phyloP scores from a whole-genome alignment of 1,140 invertebrate genomes.

The Euwallacea fornicatus region DNA sequence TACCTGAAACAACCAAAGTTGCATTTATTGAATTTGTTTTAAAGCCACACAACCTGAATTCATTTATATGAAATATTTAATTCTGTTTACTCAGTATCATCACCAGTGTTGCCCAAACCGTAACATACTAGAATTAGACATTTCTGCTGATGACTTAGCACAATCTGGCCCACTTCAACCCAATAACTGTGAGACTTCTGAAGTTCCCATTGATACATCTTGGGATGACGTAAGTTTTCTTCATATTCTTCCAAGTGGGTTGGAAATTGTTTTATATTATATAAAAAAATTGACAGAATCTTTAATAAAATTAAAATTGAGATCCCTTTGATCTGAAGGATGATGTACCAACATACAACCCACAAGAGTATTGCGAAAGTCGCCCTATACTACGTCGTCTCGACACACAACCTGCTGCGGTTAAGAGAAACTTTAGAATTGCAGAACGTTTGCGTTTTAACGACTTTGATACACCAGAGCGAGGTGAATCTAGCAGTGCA shows the following conservation, averaged over 20 bases:
- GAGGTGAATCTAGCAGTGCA: too few species aligned
- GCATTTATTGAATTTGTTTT: too few species aligned
- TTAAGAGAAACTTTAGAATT: slow-evolving; percentile 11
- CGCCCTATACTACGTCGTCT: slow-evolving; percentile 23
- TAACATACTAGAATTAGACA: slow-evolving; percentile 14
- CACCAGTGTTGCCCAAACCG: slow-evolving; percentile 16
- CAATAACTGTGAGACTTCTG: neutral
- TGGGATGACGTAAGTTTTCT: slow-evolving; percentile 29
- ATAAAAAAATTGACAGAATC: neutral
- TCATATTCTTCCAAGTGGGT: neutral
- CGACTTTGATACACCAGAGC: neutral
- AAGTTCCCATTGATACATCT: slow-evolving; percentile 24
- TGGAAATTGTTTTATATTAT: neutral
- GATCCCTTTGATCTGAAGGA: neutral
- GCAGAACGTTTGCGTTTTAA: slow-evolving; percentile 12
- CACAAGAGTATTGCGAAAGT: slow-evolving; percentile 26
- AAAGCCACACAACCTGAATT: too few species aligned
- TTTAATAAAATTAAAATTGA: neutral
- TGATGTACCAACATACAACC: slow-evolving; percentile 25
- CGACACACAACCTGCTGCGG: slow-evolving; percentile 17
- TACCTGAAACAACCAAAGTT: too few species aligned
- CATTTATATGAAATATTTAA: too few species aligned
- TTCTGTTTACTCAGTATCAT: slow-evolving; percentile 21
- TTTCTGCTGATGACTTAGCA: slow-evolving; percentile 4
- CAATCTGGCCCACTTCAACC: neutral